Evolutionary conservation across 92 coral and sea anemone species (phyloP).

Genomic region (Zoanthus solanderi): DNA sequence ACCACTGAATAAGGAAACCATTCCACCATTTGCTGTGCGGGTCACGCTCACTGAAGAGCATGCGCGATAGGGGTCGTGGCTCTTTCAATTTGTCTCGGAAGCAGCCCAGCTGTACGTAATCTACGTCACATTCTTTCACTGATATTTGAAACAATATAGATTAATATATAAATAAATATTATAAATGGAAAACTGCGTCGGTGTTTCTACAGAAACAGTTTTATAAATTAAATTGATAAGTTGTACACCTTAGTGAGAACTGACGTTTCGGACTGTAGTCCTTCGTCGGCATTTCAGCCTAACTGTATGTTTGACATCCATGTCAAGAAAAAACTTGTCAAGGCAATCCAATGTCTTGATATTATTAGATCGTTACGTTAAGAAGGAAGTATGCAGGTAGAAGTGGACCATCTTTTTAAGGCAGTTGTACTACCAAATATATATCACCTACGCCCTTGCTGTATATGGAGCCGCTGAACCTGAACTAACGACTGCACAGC

Average conservation of each 20-base stretch:
- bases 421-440: conserved; percentile 5
- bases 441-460: not conserved
- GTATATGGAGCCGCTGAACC: conserved; percentile 22
- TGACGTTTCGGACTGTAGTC: too few species aligned
- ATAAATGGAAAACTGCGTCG: too few species aligned
- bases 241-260: too few species aligned
- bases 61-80: conserved; percentile 68
- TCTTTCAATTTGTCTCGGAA: conserved; percentile 57
- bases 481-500: not conserved
- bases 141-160: not conserved
- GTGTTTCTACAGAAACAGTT: too few species aligned
- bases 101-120: conserved; percentile 69
- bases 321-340: conserved; percentile 33
- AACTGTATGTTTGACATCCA: conserved; percentile 43
- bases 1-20: conserved; percentile 59
- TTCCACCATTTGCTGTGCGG: conserved; percentile 51
- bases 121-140: conserved; percentile 70
- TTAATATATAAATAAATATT: not conserved
- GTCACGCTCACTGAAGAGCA: conserved; percentile 60
- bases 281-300: conserved; percentile 9
- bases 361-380: conserved; percentile 28
- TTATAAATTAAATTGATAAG: too few species aligned
- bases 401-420: conserved; percentile 48
- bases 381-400: conserved; percentile 38
- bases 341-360: conserved; percentile 46